These are phyloP conservation scores for Prosapia bicincta DNA, from an alignment of 2,888 invertebrate genomes.

Conservation along the genomic window DNA sequence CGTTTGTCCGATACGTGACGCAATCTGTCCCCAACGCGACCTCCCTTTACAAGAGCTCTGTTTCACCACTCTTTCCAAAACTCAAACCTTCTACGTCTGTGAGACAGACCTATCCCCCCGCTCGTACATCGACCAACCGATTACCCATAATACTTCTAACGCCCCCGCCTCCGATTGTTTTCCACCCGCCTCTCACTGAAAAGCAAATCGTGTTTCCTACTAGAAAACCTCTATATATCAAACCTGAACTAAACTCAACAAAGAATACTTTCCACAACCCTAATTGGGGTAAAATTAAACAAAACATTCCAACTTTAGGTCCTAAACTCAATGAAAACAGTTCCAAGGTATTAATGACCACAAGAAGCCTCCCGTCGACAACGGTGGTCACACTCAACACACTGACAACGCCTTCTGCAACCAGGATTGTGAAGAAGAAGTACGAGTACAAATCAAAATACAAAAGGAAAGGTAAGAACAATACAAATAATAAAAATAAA, in stretches of 20 bases:
- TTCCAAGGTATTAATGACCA: background rate
- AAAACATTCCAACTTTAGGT: background rate
- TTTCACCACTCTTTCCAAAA: background rate
- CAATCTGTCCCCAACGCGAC: too few relatives aligned
- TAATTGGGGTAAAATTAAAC: background rate
- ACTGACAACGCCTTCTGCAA: too few relatives aligned
- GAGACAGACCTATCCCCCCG: background rate
- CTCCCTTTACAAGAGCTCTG: too few relatives aligned
- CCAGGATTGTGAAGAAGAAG: conserved; percentile 5
- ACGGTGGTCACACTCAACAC: too few relatives aligned
- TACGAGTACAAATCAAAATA: conserved; percentile 27
- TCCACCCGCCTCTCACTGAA: background rate
- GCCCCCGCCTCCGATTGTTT: conserved; percentile 6
- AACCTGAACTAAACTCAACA: background rate
- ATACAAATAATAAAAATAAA: too few relatives aligned
- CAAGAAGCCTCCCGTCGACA: background rate
- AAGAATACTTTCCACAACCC: conserved; percentile 12
- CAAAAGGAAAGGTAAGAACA: conserved; percentile 26
- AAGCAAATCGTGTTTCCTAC: background rate
- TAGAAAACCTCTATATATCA: background rate
- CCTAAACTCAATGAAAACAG: background rate
- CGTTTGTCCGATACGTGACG: too few relatives aligned
- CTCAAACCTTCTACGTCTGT: background rate
- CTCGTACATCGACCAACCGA: background rate
- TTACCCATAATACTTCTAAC: conserved; percentile 2